phyloP scores from a whole-genome alignment of 2,113 vertebrate genomes.

The Pseudonaja textilis region DNA sequence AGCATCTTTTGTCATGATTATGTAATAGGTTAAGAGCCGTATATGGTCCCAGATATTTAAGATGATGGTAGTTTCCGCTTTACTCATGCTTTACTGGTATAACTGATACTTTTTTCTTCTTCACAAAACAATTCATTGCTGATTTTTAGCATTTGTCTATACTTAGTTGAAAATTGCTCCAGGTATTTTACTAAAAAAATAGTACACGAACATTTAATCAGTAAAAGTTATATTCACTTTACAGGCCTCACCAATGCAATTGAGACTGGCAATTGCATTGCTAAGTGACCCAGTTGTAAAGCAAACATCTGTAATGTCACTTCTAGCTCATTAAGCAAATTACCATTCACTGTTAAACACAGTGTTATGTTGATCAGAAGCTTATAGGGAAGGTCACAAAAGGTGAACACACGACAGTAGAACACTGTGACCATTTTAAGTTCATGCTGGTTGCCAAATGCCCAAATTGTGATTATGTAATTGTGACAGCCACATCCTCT shows the following conservation, averaged over 20 bases:
- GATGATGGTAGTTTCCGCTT: neutral
- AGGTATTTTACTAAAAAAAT: neutral
- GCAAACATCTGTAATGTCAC: neutral
- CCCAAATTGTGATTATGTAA: neutral
- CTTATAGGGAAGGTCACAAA: neutral
- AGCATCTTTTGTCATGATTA: neutral
- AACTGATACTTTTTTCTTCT: neutral
- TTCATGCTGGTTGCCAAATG: neutral
- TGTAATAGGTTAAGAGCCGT: neutral
- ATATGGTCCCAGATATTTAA: neutral
- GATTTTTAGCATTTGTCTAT: neutral
- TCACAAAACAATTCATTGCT: neutral
- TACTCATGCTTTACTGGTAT: neutral
- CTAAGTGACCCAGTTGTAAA: neutral
- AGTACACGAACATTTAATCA: neutral
- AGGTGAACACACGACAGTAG: neutral
- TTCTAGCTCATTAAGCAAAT: neutral
- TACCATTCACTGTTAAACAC: neutral
- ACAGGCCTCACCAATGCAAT: neutral
- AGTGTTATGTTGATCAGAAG: neutral
- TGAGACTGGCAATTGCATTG: neutral
- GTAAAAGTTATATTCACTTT: neutral
- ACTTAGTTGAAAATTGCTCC: neutral
- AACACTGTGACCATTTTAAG: neutral
- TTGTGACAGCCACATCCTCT: neutral